Evolutionary conservation across 2,113 vertebrate genomes (phyloP), one percentile per base, ranked within the genome.

Genomic region (Emydura subglobosa): DNA sequence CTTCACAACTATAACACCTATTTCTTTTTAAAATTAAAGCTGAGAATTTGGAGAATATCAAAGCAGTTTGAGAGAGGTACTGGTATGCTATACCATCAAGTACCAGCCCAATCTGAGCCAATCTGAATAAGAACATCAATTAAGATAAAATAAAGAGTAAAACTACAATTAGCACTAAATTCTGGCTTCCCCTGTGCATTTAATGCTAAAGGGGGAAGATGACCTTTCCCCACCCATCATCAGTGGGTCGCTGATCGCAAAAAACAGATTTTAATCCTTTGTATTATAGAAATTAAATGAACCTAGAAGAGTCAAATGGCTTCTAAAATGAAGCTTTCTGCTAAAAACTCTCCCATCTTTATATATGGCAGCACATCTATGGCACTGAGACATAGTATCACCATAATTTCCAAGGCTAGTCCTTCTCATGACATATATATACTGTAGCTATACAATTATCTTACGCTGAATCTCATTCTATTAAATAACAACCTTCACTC

Each of bases 401-500:
- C 79, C 19, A 92, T 83, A 94, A 94, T 24, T 11, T 61, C 31
- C 42, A 79, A 90, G 34, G 55, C 55, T 31, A 53, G 25, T 90
- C 51, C 24, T 96, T 78, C 49, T 86, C 29, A 44, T 27, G 14
- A 85, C n/a, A 91, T 87, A 14, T 44, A 83, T 10, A 2, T 49
- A 44, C 31, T 10, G 3, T 24, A 93, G 81, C 19, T 8, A 54
- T 7, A 44, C 42, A 54, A 54, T 25, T 85, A 84, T n/a, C 61
- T 93, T 80, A 65, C 39, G 55, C 29, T 85, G 65, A 85, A 88
- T 81, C 74, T 94, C 79, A 86, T 89, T 92, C 9, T 0, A 95
- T 93, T 91, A 92, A 94, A 82, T 2, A 92, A 47, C 24, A 14
- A 68, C 85, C 42, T 95, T 96, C 92, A 83, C 42, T 90, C 91